Evolutionary conservation across 2,888 invertebrate species (phyloP).

Genomic region (Tethea ocularis): DNA sequence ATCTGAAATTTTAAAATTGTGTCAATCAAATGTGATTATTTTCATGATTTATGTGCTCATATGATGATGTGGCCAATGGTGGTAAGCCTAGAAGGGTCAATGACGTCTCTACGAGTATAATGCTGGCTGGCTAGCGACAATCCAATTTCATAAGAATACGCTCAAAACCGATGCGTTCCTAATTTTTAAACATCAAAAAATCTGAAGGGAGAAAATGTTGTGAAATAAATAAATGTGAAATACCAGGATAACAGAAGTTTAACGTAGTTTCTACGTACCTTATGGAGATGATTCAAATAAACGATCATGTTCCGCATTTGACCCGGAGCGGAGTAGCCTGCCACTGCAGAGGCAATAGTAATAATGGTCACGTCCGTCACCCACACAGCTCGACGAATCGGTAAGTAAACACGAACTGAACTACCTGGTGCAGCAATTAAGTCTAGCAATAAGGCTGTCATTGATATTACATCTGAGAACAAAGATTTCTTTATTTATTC

Average conservation of each 20-base stretch:
- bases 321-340: slow-evolving; percentile 21
- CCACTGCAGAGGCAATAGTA: slow-evolving; percentile 21
- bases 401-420: slow-evolving; percentile 24
- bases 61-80: too few relatives aligned
- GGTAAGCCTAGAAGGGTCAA: too few relatives aligned
- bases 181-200: too few relatives aligned
- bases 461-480: slow-evolving; percentile 25
- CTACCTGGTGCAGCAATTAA: slow-evolving; percentile 10
- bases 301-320: slow-evolving; percentile 33
- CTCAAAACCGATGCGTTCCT: too few relatives aligned
- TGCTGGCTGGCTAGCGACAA: too few relatives aligned
- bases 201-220: too few relatives aligned
- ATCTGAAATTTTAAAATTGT: slow-evolving; percentile 39
- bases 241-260: neutral
- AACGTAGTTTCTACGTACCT: slow-evolving; percentile 28
- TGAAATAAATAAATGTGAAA: neutral
- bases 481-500: neutral
- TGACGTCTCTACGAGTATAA: too few relatives aligned
- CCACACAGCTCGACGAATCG: slow-evolving; percentile 28
- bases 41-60: too few relatives aligned
- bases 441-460: slow-evolving; percentile 21
- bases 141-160: too few relatives aligned
- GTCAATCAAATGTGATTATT: neutral
- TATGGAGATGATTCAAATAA: slow-evolving; percentile 33
- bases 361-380: slow-evolving; percentile 25